Conservation (phyloP, 2,113 vertebrate genomes). For the Hippopotamus amphibius region DNA sequence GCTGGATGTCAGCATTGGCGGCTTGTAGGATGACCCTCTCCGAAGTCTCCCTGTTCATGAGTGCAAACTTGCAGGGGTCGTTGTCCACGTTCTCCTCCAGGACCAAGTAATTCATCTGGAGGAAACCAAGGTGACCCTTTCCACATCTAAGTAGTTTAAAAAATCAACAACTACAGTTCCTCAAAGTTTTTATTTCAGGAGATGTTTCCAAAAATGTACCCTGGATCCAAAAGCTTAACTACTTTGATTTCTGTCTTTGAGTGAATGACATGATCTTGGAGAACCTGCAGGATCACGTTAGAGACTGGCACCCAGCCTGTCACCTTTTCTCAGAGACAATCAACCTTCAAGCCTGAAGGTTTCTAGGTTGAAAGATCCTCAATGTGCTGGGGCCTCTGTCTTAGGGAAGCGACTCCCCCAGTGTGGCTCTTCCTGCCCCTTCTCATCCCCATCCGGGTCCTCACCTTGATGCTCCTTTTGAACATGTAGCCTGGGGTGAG, state of each 20-base stretch:
- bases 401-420: not conserved
- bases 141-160: not conserved
- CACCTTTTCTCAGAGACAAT: not conserved
- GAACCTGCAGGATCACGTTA: no score
- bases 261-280: not conserved
- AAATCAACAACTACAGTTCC: not conserved
- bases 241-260: not conserved
- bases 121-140: conserved; percentile 54
- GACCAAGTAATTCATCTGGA: conserved; percentile 94
- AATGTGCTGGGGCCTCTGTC: not conserved
- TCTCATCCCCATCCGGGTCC: not conserved
- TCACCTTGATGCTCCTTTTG: conserved; percentile 98
- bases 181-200: conserved; percentile 33
- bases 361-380: not conserved
- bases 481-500: conserved; percentile 97
- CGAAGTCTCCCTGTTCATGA: conserved; percentile 93
- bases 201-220: not conserved
- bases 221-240: not conserved
- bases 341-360: not conserved
- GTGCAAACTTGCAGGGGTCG: conserved; percentile 96
- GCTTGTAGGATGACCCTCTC: conserved; percentile 96
- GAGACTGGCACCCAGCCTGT: not conserved
- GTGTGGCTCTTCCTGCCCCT: not conserved
- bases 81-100: conserved; percentile 94
- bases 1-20: conserved; percentile 96